Conservation (phyloP, 2,113 vertebrate species). For the Amia ocellicauda region DNA sequence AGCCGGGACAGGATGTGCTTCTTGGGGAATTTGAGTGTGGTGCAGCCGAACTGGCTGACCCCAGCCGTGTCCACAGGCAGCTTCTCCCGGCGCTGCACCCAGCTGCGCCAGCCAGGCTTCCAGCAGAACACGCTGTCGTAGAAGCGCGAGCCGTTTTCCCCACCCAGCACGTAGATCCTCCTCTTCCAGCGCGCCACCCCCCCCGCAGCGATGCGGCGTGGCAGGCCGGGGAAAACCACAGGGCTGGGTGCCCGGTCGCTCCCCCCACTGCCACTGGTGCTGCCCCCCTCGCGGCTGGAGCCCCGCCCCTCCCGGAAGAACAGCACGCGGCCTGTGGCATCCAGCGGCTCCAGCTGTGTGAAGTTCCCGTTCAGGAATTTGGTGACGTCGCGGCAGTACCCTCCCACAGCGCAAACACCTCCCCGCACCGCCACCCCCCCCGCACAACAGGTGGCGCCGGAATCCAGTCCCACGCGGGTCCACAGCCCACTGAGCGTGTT, state of each 20-base stretch:
- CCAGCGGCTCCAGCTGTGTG: conserved; percentile 66
- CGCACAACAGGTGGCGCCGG: conserved; percentile 68
- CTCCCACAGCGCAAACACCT: conserved; percentile 72
- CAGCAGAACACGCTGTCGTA: conserved; percentile 76
- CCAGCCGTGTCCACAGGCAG: conserved; percentile 67
- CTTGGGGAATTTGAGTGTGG: conserved; percentile 73
- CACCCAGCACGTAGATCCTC: conserved; percentile 73
- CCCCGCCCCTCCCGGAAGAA: conserved; percentile 70
- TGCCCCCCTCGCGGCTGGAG: conserved; percentile 52
- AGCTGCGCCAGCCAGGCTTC: conserved; percentile 76
- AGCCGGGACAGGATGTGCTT: conserved; percentile 70
- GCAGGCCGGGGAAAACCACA: conserved; percentile 68
- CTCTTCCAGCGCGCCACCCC: conserved; percentile 73
- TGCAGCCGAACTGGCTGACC: conserved; percentile 73
- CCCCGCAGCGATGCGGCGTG: conserved; percentile 63
- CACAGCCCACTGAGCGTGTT: conserved; percentile 65
- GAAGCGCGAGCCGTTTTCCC: conserved; percentile 67
- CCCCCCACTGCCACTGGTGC: conserved; percentile 43
- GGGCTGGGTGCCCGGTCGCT: conserved; percentile 66
- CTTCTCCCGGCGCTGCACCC: conserved; percentile 74
- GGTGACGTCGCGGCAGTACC: conserved; percentile 69
- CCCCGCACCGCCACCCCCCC: conserved; percentile 71
- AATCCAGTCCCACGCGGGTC: conserved; percentile 67
- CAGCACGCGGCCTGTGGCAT: conserved; percentile 69
- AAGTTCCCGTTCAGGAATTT: conserved; percentile 68